These are phyloP conservation scores for Muscidifurax raptorellus DNA, from an alignment of 1,140 invertebrate species.

Conservation along the genomic window DNA sequence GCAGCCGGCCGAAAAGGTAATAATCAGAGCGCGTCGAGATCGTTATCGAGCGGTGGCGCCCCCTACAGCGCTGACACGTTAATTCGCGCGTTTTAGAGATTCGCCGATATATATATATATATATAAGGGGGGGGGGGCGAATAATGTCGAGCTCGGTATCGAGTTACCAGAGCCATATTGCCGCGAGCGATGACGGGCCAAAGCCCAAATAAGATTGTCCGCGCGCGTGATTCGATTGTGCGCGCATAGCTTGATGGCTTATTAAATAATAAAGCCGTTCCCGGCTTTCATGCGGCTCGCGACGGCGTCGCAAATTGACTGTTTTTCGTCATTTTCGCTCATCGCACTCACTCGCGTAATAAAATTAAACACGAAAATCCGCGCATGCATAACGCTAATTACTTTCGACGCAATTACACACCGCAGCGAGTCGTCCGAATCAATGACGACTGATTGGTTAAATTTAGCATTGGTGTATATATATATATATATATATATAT, in stretches of 20 bases:
- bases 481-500: too few relatives aligned
- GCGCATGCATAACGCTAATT: too few relatives aligned
- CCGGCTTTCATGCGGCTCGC: too few relatives aligned
- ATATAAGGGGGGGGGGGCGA: too few relatives aligned
- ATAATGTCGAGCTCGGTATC: background rate
- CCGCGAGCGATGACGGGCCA: too few relatives aligned
- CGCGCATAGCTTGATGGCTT: background rate
- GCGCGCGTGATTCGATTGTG: background rate
- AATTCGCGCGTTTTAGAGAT: background rate
- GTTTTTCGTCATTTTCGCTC: too few relatives aligned
- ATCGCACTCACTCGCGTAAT: too few relatives aligned
- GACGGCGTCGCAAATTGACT: too few relatives aligned
- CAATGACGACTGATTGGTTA: background rate
- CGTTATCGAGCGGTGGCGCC: background rate
- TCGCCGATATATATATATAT: background rate
- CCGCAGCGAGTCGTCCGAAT: background rate
- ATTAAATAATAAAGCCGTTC: background rate
- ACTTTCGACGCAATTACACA: background rate
- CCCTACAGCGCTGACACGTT: too few relatives aligned
- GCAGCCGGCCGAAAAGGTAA: background rate
- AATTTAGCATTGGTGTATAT: background rate
- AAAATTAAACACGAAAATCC: too few relatives aligned
- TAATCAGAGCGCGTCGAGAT: background rate
- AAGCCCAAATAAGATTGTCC: background rate
- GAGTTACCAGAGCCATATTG: background rate